These are phyloP conservation scores for Erebia palarica DNA, from an alignment of 2,888 invertebrate genomes.

Conservation along the genomic window DNA sequence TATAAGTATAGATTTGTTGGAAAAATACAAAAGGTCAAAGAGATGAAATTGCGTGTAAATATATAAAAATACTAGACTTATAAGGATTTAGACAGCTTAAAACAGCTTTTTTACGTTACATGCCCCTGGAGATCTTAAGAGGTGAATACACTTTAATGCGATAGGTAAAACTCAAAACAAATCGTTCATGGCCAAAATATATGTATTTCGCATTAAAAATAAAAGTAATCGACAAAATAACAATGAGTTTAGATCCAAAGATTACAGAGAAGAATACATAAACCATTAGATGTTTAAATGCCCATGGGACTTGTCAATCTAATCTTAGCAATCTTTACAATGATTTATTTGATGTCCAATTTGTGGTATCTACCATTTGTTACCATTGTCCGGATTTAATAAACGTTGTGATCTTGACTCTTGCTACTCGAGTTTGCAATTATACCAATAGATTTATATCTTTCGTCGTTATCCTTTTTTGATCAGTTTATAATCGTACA, in stretches of 20 bases:
- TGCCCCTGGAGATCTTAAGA: neutral
- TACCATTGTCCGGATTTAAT: conserved; percentile 16
- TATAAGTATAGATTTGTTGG: no score
- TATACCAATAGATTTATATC: neutral
- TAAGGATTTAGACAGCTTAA: neutral
- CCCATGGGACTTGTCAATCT: conserved; percentile 19
- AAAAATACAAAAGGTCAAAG: neutral
- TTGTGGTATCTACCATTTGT: conserved; percentile 17
- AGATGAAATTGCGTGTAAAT: no score
- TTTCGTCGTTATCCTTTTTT: neutral
- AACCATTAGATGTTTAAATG: conserved; percentile 16
- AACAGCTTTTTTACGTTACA: neutral
- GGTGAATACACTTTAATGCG: conserved; percentile 12
- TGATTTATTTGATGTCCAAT: conserved; percentile 23
- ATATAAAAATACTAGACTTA: neutral
- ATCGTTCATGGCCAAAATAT: neutral
- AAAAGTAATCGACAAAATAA: neutral
- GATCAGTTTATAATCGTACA: neutral
- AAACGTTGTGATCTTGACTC: conserved; percentile 9
- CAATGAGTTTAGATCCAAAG: conserved; percentile 18
- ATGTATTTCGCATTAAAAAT: neutral
- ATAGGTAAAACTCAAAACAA: neutral
- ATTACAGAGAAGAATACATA: conserved; percentile 18
- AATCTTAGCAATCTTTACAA: conserved; percentile 23
- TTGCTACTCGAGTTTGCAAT: conserved; percentile 11